Conservation (phyloP, 2,888 invertebrate genomes). For the Eupithecia subumbrata region DNA sequence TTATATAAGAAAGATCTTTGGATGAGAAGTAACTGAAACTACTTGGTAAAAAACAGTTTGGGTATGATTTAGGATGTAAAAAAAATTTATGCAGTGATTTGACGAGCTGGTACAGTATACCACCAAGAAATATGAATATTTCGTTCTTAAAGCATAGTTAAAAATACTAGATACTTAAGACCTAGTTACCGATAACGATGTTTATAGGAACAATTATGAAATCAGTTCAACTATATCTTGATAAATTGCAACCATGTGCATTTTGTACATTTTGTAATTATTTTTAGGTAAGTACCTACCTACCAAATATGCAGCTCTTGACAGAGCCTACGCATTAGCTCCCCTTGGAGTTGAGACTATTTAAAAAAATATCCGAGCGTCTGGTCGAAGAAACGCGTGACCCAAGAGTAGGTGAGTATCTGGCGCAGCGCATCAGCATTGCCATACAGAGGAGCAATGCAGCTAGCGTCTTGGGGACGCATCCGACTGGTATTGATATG, state of each 20-base stretch:
- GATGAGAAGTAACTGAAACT: constrained; percentile 25
- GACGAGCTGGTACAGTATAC: neutral
- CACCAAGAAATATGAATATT: neutral
- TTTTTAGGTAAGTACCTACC: too few species aligned
- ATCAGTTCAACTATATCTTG: neutral
- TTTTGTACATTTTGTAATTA: neutral
- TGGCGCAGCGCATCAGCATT: too few species aligned
- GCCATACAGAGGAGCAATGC: too few species aligned
- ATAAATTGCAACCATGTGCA: neutral
- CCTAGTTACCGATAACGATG: neutral
- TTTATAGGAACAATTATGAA: neutral
- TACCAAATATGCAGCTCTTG: too few species aligned
- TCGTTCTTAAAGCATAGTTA: neutral
- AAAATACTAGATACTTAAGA: neutral
- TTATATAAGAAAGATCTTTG: constrained; percentile 24
- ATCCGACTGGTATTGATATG: too few species aligned
- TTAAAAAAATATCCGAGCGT: too few species aligned
- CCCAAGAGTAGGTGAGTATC: too few species aligned
- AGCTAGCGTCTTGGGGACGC: too few species aligned
- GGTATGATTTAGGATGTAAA: constrained; percentile 52
- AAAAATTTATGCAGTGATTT: constrained; percentile 10
- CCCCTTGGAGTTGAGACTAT: too few species aligned
- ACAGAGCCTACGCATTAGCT: too few species aligned
- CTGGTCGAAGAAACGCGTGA: too few species aligned
- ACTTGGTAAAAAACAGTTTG: constrained; percentile 39